These are phyloP conservation scores for Sebastes paucispinis DNA, from an alignment of 2,797 vertebrate species.

Conservation along the genomic window DNA sequence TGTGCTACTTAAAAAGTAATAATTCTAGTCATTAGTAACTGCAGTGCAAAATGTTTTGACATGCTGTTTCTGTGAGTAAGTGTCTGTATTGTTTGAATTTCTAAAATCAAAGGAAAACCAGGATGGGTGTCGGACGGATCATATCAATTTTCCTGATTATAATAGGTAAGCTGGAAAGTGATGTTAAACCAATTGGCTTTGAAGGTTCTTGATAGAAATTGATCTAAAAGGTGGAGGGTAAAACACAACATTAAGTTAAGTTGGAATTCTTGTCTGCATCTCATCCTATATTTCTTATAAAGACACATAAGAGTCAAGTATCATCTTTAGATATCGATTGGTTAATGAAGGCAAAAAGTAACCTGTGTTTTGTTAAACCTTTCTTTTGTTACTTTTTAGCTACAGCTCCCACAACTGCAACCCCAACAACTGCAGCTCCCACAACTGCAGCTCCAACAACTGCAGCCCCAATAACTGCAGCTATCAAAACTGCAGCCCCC, in stretches of 20 bases:
- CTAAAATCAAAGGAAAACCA: neutral
- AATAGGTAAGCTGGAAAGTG: neutral
- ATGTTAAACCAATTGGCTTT: neutral
- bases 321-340: neutral
- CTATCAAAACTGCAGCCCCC: no score
- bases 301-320: neutral
- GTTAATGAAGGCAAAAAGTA: no score
- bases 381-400: no score
- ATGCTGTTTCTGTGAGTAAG: neutral
- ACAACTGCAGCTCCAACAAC: no score
- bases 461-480: no score
- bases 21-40: no score
- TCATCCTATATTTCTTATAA: neutral
- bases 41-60: neutral
- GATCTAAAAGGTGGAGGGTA: accelerated
- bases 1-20: neutral
- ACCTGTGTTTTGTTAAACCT: no score
- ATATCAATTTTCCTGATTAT: neutral
- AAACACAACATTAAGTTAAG: no score
- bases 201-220: no score
- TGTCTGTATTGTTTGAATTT: neutral
- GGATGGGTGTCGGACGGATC: neutral
- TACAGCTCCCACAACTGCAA: no score
- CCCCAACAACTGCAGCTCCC: no score
- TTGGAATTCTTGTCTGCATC: no score